Evolutionary conservation across 2,888 invertebrate genomes (phyloP).

Genomic region (Empis stercorea): DNA sequence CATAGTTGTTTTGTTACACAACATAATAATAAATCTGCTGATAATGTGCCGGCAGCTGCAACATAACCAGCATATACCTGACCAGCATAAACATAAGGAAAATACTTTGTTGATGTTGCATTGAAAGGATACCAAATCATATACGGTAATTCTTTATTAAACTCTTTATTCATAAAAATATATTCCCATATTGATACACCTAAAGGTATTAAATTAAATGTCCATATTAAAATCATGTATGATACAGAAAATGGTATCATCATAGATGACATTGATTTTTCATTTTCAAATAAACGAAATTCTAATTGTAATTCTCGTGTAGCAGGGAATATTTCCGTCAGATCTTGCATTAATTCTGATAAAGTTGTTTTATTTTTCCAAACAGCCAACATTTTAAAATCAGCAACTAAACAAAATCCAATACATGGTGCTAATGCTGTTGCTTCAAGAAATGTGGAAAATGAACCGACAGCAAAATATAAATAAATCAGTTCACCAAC

Average conservation of each 20-base stretch:
- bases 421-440: constrained; percentile 24
- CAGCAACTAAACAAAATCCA: constrained; percentile 19
- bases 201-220: constrained; percentile 22
- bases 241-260: constrained; percentile 19
- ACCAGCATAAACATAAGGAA: constrained; percentile 13
- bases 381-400: constrained; percentile 24
- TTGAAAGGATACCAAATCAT: constrained; percentile 14
- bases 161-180: not conserved
- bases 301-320: constrained; percentile 15
- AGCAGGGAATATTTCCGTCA: constrained; percentile 22
- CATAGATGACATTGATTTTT: constrained; percentile 17
- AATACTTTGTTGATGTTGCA: not conserved
- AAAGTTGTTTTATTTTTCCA: constrained; percentile 17
- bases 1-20: constrained; percentile 24
- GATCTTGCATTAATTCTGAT: constrained; percentile 17
- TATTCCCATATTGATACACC: constrained; percentile 6
- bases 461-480: constrained; percentile 18
- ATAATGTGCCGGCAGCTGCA: constrained; percentile 22
- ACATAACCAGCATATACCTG: constrained; percentile 23
- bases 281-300: constrained; percentile 8
- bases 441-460: constrained; percentile 24
- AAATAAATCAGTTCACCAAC: constrained; percentile 23
- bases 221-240: constrained; percentile 23
- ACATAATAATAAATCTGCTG: constrained; percentile 26
- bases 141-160: constrained; percentile 10